Conservation (phyloP, 2,888 invertebrate genomes). For the Incurvaria masculella region DNA sequence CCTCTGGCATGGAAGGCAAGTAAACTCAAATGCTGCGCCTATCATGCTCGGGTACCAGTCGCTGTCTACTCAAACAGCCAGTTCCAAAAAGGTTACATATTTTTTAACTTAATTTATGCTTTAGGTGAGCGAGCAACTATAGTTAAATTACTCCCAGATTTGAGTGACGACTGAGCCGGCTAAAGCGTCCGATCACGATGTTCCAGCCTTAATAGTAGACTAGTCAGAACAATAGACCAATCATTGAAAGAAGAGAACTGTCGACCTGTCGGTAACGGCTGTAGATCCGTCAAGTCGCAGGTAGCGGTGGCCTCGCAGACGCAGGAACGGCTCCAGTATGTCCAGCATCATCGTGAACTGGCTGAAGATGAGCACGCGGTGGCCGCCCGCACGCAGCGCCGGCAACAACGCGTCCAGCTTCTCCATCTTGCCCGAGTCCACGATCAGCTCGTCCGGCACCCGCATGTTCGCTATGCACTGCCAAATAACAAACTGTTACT, state of each 20-base stretch:
- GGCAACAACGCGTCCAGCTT: slow-evolving; percentile 77
- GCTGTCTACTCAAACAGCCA: too few species aligned
- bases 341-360: slow-evolving; percentile 97
- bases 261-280: slow-evolving; percentile 77
- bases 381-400: slow-evolving; percentile 66
- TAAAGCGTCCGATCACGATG: too few species aligned
- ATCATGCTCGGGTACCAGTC: too few species aligned
- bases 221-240: too few species aligned
- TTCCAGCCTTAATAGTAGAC: too few species aligned
- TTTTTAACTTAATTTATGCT: background rate
- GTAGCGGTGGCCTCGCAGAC: slow-evolving; percentile 68
- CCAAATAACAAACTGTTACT: slow-evolving; percentile 7
- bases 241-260: too few species aligned
- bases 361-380: slow-evolving; percentile 89
- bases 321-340: slow-evolving; percentile 84
- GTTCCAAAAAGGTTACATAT: background rate
- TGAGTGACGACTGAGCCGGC: too few species aligned
- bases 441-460: slow-evolving; percentile 67
- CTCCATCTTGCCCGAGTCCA: slow-evolving; percentile 84
- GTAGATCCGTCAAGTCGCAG: slow-evolving; percentile 89
- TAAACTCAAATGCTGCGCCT: too few species aligned
- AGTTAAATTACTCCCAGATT: too few species aligned
- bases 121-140: too few species aligned
- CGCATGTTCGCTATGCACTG: slow-evolving; percentile 61
- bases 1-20: too few species aligned